Evolutionary conservation across 2,888 invertebrate genomes (phyloP).

Genomic region (Unio delphinus): DNA sequence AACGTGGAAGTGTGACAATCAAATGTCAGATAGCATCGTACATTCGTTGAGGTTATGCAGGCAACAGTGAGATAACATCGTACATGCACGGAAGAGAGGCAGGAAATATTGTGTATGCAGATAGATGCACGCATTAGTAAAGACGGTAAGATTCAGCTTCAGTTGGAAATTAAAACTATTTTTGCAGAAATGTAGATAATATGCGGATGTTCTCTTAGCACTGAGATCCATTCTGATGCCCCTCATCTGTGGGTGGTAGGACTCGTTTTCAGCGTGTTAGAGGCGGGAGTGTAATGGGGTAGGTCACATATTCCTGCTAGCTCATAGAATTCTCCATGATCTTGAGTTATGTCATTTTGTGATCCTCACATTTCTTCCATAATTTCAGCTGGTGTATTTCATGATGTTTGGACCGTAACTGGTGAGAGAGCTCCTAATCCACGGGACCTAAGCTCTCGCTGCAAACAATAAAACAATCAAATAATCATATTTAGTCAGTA

Average conservation of each 20-base stretch:
- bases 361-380: slow-evolving; percentile 48
- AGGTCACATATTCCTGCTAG: slow-evolving; percentile 50
- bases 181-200: slow-evolving; percentile 11
- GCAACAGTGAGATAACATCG: too few species aligned
- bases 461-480: slow-evolving; percentile 11
- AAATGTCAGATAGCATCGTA: too few species aligned
- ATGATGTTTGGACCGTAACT: slow-evolving; percentile 47
- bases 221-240: slow-evolving; percentile 56
- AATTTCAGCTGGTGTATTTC: slow-evolving; percentile 57
- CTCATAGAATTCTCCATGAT: slow-evolving; percentile 51
- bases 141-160: too few species aligned
- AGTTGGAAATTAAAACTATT: too few species aligned
- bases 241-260: slow-evolving; percentile 51
- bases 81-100: too few species aligned
- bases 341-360: slow-evolving; percentile 52
- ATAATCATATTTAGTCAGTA: too few species aligned
- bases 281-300: slow-evolving; percentile 16
- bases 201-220: slow-evolving; percentile 51
- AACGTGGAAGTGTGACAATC: too few species aligned
- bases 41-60: too few species aligned
- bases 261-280: slow-evolving; percentile 17
- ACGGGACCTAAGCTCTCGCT: slow-evolving; percentile 56
- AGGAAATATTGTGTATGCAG: too few species aligned
- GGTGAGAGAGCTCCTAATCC: slow-evolving; percentile 53
- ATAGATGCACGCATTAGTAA: too few species aligned